phyloP scores from a whole-genome alignment of 2,888 invertebrate species.

The Ramazzottius varieornatus region DNA sequence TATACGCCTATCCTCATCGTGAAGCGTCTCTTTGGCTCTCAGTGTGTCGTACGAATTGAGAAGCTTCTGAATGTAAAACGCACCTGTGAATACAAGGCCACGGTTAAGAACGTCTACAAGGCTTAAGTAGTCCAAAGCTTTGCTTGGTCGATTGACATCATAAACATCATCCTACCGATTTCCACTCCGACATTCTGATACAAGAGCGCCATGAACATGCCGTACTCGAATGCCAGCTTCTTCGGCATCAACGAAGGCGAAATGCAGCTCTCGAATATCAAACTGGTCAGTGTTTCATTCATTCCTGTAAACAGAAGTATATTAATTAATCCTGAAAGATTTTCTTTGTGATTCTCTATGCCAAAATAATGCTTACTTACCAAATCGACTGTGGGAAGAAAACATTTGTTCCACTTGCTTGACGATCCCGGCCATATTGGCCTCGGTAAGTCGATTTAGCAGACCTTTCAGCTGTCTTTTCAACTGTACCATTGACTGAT shows the following conservation, averaged over 20 bases:
- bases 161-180: constrained; percentile 35
- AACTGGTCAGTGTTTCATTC: constrained; percentile 40
- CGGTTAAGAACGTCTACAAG: no score
- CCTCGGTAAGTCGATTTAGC: constrained; percentile 46
- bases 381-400: constrained; percentile 32
- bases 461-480: constrained; percentile 58
- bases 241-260: constrained; percentile 37
- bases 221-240: constrained; percentile 52
- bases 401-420: constrained; percentile 52
- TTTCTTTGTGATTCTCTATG: not conserved
- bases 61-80: not conserved
- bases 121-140: no score
- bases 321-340: not conserved
- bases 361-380: constrained; percentile 5
- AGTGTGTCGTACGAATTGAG: not conserved
- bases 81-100: not conserved
- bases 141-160: no score
- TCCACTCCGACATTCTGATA: constrained; percentile 74
- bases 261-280: constrained; percentile 44
- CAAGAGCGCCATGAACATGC: constrained; percentile 49
- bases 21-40: constrained; percentile 13
- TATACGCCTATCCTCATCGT: constrained; percentile 42
- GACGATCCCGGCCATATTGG: constrained; percentile 57
- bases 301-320: constrained; percentile 14
- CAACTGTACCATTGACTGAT: constrained; percentile 32